These are phyloP conservation scores for Alviniconcha marisindica DNA, from an alignment of 1,140 invertebrate genomes.

Conservation along the genomic window DNA sequence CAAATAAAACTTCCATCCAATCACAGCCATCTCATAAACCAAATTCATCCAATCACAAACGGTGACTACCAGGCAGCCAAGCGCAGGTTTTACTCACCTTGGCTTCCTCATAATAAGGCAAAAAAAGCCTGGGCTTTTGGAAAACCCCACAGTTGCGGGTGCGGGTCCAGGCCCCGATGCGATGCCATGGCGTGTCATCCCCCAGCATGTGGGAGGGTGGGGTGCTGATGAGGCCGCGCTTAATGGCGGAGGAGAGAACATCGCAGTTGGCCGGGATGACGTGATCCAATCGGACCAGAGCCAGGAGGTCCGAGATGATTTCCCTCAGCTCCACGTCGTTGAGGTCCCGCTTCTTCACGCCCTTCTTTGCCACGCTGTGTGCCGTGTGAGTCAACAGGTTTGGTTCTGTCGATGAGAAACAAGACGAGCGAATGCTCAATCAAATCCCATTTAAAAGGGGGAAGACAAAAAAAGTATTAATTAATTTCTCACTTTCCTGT, in stretches of 20 bases:
- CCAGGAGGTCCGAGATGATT: constrained; percentile 89
- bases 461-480: no score
- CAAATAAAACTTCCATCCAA: no score
- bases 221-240: constrained; percentile 89
- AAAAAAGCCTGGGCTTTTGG: constrained; percentile 91
- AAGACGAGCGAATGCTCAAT: no score
- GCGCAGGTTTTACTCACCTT: no score
- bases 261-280: constrained; percentile 91
- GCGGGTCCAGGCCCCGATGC: constrained; percentile 87
- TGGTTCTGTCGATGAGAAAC: constrained; percentile 82
- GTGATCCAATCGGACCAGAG: constrained; percentile 91
- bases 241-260: constrained; percentile 84
- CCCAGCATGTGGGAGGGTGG: constrained; percentile 92
- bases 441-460: no score
- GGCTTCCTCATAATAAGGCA: constrained; percentile 95
- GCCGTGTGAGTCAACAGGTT: constrained; percentile 94
- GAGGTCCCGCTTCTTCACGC: constrained; percentile 88
- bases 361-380: constrained; percentile 91
- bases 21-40: no score
- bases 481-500: no score
- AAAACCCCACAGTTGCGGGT: constrained; percentile 88
- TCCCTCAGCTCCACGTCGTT: constrained; percentile 92
- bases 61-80: no score
- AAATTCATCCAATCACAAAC: no score
- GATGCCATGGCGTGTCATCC: constrained; percentile 76